Evolutionary conservation across 2,797 vertebrate species (phyloP), one percentile per base, ranked within the genome.

Genomic region (Hydrolagus colliei): DNA sequence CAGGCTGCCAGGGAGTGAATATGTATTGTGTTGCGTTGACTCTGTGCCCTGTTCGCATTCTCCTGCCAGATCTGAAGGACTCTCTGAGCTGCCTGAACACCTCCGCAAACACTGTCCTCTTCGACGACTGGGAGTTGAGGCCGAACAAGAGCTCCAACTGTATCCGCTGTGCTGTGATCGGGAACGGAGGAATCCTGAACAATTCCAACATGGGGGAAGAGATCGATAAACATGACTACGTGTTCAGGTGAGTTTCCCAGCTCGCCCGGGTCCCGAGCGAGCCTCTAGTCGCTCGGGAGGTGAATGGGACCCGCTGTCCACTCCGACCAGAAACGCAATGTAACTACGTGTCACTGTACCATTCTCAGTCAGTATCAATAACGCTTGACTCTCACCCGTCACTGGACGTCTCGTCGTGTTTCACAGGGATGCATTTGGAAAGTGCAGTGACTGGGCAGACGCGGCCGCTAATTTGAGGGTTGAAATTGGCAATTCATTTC

Each of bases 141-240:
- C 0, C 87, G 0, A 88, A 75, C 0, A 0, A 9, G 0, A 89
- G 90, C 0, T 3, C 12, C 0, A 18, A 0, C n/a, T 96, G 95
- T 11, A 89, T 91, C 86, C 92, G 88, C 74, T 96, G 95, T 71
- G 95, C 95, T 0, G 95, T 95, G 85, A 92, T 96, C 11, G 95
- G 95, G 1, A 96, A 95, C 12, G 94, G 94, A 0, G 95, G 95
- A 1, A 95, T 96, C 4, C 90, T 96, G 86, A 94, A 91, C 8
- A 89, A 88, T 2, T 95, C 95, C 0, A 75, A 86, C 32, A 93
- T 90, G 87, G 95, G 95, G n/a, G 9, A 20, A 12, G 93, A 95
- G 89, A 96, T 96, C 1, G 94, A 96, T 87, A 0, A 79, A 0
- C 95, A 96, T 2, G 90, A 95, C 88, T 96, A 96, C 1, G 91